Percentiles rank a stretch among this genome's conserved stretches.
These are phyloP conservation scores for Hypotaenidia philippensis DNA, from an alignment of 2,797 vertebrate species.

Conservation along the genomic window DNA sequence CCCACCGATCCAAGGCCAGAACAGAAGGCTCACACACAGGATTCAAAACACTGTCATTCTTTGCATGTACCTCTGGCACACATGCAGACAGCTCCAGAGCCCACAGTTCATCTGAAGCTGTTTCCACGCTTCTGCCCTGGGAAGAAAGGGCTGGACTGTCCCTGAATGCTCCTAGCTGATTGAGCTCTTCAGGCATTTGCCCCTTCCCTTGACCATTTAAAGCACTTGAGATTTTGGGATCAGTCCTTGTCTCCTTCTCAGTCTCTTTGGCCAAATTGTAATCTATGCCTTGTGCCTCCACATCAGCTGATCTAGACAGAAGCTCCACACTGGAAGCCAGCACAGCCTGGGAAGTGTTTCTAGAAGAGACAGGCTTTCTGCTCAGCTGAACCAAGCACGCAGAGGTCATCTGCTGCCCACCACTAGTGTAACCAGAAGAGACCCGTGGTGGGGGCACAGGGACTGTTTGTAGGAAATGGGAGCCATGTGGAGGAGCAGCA, in stretches of 20 bases:
- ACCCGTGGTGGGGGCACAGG: conserved; percentile 53
- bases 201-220: neutral
- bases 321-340: conserved; percentile 69
- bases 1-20: conserved; percentile 79
- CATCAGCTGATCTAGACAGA: conserved; percentile 60
- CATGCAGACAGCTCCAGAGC: conserved; percentile 73
- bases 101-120: conserved; percentile 81
- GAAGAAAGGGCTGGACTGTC: neutral
- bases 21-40: conserved; percentile 80
- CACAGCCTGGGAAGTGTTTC: conserved; percentile 68
- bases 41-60: conserved; percentile 49
- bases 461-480: neutral
- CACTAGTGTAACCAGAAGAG: conserved; percentile 65
- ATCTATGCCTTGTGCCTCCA: conserved; percentile 3
- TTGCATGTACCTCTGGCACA: neutral
- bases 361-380: conserved; percentile 68
- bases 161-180: neutral
- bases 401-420: neutral
- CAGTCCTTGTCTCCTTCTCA: neutral
- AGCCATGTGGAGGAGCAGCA: neutral
- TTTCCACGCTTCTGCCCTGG: conserved; percentile 73
- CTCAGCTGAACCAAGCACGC: conserved; percentile 51
- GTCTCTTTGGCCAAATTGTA: neutral
- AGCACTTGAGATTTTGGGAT: conserved; percentile 67
- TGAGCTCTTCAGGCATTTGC: neutral